A percentile compares a stretch with the other conserved stretches of the same genome.
Evolutionary conservation across 2,888 invertebrate genomes (phyloP).

Genomic region (Apomyelois bistriatella): DNA sequence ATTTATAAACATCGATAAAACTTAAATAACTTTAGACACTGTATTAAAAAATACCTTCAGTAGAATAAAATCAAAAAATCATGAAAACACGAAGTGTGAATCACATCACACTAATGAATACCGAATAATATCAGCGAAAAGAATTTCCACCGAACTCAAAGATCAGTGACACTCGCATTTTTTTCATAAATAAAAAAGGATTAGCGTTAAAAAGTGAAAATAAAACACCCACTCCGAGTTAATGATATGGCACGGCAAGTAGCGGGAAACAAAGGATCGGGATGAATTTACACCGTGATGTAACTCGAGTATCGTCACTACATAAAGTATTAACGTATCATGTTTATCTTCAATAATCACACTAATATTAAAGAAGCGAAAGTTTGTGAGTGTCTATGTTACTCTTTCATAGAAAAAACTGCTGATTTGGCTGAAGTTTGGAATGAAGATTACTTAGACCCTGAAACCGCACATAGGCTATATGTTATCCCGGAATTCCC

Average conservation of each 20-base stretch:
- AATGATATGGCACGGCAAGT: slow-evolving; percentile 78
- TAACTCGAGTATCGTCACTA: slow-evolving; percentile 15
- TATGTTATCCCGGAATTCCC: no score
- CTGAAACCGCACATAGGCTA: no score
- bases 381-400: no score
- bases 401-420: no score
- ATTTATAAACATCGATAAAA: no score
- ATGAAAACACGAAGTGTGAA: neutral
- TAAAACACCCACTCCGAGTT: slow-evolving; percentile 76
- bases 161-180: slow-evolving; percentile 59
- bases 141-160: slow-evolving; percentile 49
- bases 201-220: slow-evolving; percentile 74
- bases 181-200: slow-evolving; percentile 70
- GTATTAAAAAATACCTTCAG: neutral
- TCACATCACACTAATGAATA: slow-evolving; percentile 47
- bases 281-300: slow-evolving; percentile 48
- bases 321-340: neutral
- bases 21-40: no score
- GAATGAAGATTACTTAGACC: no score
- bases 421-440: no score
- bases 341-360: no score
- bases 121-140: slow-evolving; percentile 45
- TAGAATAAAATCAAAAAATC: neutral
- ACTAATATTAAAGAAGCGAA: no score
- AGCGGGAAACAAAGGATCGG: slow-evolving; percentile 73